Base-by-base conservation (phyloP, 2,888 invertebrate species). In the Noctuana brunneofusca region DNA sequence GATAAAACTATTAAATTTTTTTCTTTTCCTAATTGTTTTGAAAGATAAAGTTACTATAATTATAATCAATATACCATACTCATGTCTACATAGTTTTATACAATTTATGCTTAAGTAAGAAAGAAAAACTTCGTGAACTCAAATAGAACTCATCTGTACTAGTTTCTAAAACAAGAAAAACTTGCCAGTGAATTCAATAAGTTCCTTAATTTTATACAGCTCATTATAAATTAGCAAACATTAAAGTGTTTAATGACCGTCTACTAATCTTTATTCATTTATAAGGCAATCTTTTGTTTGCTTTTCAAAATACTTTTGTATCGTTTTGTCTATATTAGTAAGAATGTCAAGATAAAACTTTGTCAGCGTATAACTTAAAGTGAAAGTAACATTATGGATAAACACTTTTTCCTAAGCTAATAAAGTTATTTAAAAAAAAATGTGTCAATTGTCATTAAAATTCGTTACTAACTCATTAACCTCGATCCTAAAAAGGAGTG, bases 401-500 rank as follows among this genome's bases (percentile, higher is more conserved):
- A 8, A 41, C 16, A 3, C 14, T 41, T 41, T 41, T 41, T 16
- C n/a, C 16, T 30, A 20, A 30, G 27, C 11, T 41, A 55, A 38
- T 18, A 38, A 56, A 18, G 8, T 16, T 16, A 50, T 16, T 14
- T 30, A 30, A 16, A 16, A 18, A 27, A 14, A 55, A 62, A 55
- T 46, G 24, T 62, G 54, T 55, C 54, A 27, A 54, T 60, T 14
- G n/a, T 55, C 54, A 59, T 55, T 46, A 41, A 41, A 38, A 55
- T 62, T 62, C 55, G 53, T 55, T 30, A 59, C 41, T 62, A 66
- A 69, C 66, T 67, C 63, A 69, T 72, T 72, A 72, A 68, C 72
- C 72, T 65, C 71, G 43, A 65, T 70, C 58, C 54, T 59, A 48
- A 63, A 65, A 66, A 65, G 55, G 68, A 67, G 68, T 64, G 68